These are phyloP conservation scores for Melieria crassipennis DNA, from an alignment of 2,888 invertebrate species.

Conservation along the genomic window DNA sequence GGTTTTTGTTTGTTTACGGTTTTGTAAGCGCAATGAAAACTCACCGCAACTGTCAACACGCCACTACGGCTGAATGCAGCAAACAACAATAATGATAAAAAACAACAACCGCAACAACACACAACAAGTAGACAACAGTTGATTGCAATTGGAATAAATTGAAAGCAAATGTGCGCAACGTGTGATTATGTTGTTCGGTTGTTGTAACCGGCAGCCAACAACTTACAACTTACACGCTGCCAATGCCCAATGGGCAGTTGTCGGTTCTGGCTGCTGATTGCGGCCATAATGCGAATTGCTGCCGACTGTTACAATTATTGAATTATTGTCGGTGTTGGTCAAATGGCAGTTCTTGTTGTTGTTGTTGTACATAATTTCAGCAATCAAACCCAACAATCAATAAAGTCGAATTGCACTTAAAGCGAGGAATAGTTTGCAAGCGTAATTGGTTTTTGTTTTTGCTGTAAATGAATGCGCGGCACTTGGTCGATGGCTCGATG, in stretches of 20 bases:
- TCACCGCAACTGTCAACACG: conserved; percentile 55
- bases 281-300: not conserved
- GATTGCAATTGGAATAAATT: not conserved
- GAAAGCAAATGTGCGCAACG: conserved; percentile 4
- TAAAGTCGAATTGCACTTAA: conserved; percentile 26
- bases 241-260: conserved; percentile 13
- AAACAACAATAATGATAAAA: not conserved
- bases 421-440: conserved; percentile 28
- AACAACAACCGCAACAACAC: conserved; percentile 6
- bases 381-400: conserved; percentile 29
- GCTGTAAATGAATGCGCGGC: not conserved
- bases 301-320: not conserved
- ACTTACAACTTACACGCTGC: conserved; percentile 7
- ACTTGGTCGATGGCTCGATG: conserved; percentile 21
- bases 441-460: conserved; percentile 13
- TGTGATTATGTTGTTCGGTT: conserved; percentile 26
- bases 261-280: conserved; percentile 6
- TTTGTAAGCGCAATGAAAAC: conserved; percentile 56
- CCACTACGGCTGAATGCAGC: conserved; percentile 2
- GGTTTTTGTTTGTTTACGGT: conserved; percentile 39
- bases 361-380: conserved; percentile 16
- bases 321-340: conserved; percentile 9
- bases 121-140: not conserved
- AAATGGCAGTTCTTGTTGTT: not conserved
- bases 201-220: conserved; percentile 3